Conservation (phyloP, 92 coral and sea anemone species). For the Micromussa lordhowensis region DNA sequence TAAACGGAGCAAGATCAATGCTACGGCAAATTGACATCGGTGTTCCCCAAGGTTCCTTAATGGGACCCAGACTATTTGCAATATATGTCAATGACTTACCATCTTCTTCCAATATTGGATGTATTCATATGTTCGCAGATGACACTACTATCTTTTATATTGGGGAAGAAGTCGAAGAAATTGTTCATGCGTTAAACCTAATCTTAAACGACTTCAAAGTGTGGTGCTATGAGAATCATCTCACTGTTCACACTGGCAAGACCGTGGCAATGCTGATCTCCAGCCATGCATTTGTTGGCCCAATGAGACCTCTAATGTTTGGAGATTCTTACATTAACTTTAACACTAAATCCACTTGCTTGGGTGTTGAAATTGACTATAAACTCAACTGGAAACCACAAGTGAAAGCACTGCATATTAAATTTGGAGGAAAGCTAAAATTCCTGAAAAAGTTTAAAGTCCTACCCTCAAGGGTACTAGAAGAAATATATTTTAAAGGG, state of each 20-base stretch:
- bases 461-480: too few species aligned
- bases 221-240: constrained; percentile 38
- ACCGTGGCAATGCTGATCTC: constrained; percentile 51
- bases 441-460: too few species aligned
- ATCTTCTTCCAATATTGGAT: constrained; percentile 28
- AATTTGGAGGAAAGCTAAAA: constrained; percentile 51
- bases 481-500: too few species aligned
- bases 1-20: constrained; percentile 29
- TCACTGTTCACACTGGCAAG: constrained; percentile 42
- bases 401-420: constrained; percentile 12
- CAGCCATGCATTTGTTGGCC: constrained; percentile 41
- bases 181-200: constrained; percentile 32
- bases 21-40: constrained; percentile 31
- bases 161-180: constrained; percentile 37
- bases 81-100: constrained; percentile 45
- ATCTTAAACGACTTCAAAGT: constrained; percentile 39
- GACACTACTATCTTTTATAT: constrained; percentile 44
- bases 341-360: constrained; percentile 35
- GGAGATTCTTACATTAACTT: constrained; percentile 30
- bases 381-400: constrained; percentile 51
- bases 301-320: constrained; percentile 40
- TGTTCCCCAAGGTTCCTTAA: not conserved
- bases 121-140: constrained; percentile 29
- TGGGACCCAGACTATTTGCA: constrained; percentile 9
- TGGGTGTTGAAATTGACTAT: constrained; percentile 42